Evolutionary conservation across 2,888 invertebrate species (phyloP), one percentile per base, ranked within the genome.

Genomic region (Cerastis leucographa): DNA sequence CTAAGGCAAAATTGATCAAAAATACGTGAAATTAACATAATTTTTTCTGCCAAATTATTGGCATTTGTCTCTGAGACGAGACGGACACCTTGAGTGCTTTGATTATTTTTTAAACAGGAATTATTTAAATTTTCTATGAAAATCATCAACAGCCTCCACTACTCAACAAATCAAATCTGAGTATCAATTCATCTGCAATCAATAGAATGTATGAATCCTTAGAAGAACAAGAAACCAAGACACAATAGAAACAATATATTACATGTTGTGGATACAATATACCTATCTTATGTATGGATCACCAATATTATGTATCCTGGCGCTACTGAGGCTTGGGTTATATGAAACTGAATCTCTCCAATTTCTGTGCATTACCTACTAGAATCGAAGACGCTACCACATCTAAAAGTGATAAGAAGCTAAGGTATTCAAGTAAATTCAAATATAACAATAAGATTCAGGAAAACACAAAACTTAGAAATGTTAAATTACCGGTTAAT

Each of bases 221-320:
- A 56, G 14, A 61, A 42, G 3, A 61, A 42, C 8, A 66, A 59
- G 42, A 42, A 65, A 29, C n/a, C 11, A 44, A 35, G 1, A 51
- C 19, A 22, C 25, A 68, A 54, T 46, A 46, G 9, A 19, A 11
- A 29, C 40, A 19, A 12, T 51, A 40, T 5, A 61, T 69, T 12
- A 35, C 29, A 25, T 54, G 64, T 25, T 40, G 1, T 14, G 17
- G 14, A 70, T 22, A 71, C 54, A 71, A 72, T 72, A 70, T 65
- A 35, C 35, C 35, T 35, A 49, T 49, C 49, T 19, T 64, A 14
- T n/a, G 29, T n/a, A 29, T 25, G 19, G 17, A 25, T 12, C 54
- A 46, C n/a, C 19, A n/a, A 17, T 56, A 69, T 56, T 12, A 62
- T 62, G 40, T 42, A 67, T 14, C 14, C 19, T 14, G n/a, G 40